Evolutionary conservation across 2,888 invertebrate genomes (phyloP).

Genomic region (Bombyx huttoni): DNA sequence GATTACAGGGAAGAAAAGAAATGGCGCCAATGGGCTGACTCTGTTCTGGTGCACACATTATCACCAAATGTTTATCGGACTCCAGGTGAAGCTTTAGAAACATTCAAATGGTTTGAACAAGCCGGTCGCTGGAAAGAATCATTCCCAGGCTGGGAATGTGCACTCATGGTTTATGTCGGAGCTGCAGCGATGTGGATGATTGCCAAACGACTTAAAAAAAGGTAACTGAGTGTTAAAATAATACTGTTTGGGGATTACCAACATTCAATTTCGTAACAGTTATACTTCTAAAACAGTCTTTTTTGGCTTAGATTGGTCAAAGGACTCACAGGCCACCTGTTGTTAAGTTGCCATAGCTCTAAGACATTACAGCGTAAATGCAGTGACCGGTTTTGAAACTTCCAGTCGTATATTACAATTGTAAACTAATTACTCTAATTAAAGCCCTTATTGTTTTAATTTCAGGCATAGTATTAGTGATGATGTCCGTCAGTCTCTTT

Average conservation of each 20-base stretch:
- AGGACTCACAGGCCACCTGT: too few relatives aligned
- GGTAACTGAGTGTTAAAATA: constrained; percentile 43
- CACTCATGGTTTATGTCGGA: constrained; percentile 91
- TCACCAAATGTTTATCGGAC: constrained; percentile 98
- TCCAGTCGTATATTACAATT: too few relatives aligned
- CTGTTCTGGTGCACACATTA: constrained; percentile 89
- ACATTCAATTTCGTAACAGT: background rate
- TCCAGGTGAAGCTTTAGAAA: constrained; percentile 85
- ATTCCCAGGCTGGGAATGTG: constrained; percentile 89
- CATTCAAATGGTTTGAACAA: constrained; percentile 95
- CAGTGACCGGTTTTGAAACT: too few relatives aligned
- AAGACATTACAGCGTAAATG: too few relatives aligned
- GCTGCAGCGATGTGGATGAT: constrained; percentile 95
- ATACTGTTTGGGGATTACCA: background rate
- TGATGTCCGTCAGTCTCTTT: constrained; percentile 91
- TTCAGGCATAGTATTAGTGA: constrained; percentile 85
- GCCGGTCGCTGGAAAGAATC: constrained; percentile 93
- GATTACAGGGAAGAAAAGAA: constrained; percentile 87
- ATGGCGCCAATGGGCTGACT: constrained; percentile 97
- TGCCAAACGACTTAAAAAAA: constrained; percentile 88
- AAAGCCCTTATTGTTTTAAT: constrained; percentile 7
- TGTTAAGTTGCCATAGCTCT: too few relatives aligned
- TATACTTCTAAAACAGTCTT: background rate
- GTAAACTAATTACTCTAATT: too few relatives aligned
- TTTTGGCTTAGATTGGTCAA: too few relatives aligned